Evolutionary conservation across 2,888 invertebrate species (phyloP), one percentile per base, ranked within the genome.

Genomic region (Ophion obscuratus): DNA sequence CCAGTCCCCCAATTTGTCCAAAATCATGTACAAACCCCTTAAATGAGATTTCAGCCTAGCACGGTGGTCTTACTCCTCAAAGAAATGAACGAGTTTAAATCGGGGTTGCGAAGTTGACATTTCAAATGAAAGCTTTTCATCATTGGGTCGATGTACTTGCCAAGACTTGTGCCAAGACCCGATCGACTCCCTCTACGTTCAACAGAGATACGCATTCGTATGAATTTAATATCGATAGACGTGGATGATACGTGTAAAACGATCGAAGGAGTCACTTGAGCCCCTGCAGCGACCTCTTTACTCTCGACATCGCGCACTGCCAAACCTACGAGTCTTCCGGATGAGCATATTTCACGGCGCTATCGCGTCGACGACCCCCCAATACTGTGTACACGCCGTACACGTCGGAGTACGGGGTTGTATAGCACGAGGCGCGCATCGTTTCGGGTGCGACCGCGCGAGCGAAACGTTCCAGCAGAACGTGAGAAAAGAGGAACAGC

Each of bases 321-420:
- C 81, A 64, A 86, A 87, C 87, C 87, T 84, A 61, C 40, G 68
- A 81, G 44, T 81, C 80, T 87, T 88, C 81, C 87, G 92, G 92
- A 92, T 93, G 91, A 92, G 89, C 92, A 90, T 92, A 92, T 90
- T 92, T 92, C 90, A 92, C 86, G 87, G 89, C 88, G 90, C 91
- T 92, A 92, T 92, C 92, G 68, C 27, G 67, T 10, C 17, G 76
- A 59, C 57, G 80, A 31, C 85, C 64, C 84, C 73, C 36, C 79
- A 77, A 74, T 85, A 68, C 36, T 59, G 5, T 61, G 36, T 71
- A 78, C 77, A 53, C 73, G 59, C 62, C 62, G 44, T 70, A 71
- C 81, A 82, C 81, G 77, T 80, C 61, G 73, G 64, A 64, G 31
- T 36, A 59, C 71, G 36, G 40, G 53, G 75, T 31, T 24, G 27